A percentile compares a stretch with the other conserved stretches of the same genome.
Conservation (phyloP, 2,113 vertebrate genomes). For the Urocitellus parryii region DNA sequence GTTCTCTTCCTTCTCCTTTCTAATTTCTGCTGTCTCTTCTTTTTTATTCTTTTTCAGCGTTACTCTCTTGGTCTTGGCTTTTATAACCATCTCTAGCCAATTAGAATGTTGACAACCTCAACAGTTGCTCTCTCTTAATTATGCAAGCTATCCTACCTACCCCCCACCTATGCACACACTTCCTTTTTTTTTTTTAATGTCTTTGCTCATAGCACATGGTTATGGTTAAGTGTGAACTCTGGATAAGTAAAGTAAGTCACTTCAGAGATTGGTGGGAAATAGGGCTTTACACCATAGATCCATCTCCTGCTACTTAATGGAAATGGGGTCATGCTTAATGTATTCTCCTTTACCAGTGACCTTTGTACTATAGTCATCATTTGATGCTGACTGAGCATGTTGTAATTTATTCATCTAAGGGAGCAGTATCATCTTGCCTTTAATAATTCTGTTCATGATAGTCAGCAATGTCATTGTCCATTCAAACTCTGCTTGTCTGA, state of each 20-base stretch:
- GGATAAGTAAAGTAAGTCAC: neutral
- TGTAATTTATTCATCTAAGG: neutral
- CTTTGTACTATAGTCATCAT: neutral
- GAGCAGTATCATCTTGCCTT: neutral
- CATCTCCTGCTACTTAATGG: neutral
- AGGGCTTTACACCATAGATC: neutral
- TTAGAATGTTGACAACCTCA: neutral
- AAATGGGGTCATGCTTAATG: neutral
- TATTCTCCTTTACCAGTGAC: neutral
- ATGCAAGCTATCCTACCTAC: neutral
- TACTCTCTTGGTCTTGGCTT: neutral
- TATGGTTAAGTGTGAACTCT: neutral
- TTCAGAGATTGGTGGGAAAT: neutral
- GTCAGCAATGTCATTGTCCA: neutral
- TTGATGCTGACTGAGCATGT: neutral
- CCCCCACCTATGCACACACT: neutral
- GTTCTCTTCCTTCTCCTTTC: neutral
- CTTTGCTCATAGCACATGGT: neutral
- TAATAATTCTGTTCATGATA: neutral
- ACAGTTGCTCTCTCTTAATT: neutral
- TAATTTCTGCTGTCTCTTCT: neutral
- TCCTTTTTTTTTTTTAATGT: neutral
- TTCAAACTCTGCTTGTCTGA: neutral
- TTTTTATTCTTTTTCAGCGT: neutral
- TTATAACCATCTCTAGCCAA: neutral